Conservation (phyloP, 2,797 vertebrate species). For the Sphenopsis melanotis region DNA sequence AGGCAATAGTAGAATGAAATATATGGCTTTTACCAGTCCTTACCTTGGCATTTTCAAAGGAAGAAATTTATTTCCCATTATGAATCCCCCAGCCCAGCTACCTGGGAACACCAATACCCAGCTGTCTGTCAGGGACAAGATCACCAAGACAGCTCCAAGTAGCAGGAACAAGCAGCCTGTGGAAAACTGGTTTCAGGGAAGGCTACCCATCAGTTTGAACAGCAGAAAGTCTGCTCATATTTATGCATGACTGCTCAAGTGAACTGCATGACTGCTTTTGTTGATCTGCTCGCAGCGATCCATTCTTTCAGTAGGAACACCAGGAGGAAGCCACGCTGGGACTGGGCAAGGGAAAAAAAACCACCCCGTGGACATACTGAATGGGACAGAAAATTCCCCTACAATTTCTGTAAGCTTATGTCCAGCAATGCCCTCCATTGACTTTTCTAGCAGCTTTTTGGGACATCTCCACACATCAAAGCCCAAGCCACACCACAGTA, state of each 20-base stretch:
- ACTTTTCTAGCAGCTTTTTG: neutral
- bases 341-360: neutral
- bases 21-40: neutral
- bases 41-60: neutral
- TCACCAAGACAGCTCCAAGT: neutral
- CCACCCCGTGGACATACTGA: neutral
- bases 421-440: neutral
- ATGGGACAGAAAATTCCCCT: constrained; percentile 14
- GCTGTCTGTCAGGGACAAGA: neutral
- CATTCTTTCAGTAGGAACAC: constrained; percentile 29
- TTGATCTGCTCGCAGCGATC: neutral
- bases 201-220: neutral
- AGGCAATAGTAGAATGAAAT: neutral
- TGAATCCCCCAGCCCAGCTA: neutral
- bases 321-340: neutral
- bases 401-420: neutral
- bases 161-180: neutral
- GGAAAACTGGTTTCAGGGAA: neutral
- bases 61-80: neutral
- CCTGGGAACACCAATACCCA: neutral
- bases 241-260: constrained; percentile 31
- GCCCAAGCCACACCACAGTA: neutral
- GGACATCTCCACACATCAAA: constrained; percentile 16
- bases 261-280: constrained; percentile 43
- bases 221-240: constrained; percentile 27